Evolutionary conservation across 2,888 invertebrate species (phyloP), one percentile per base, ranked within the genome.

Genomic region (Ditula angustiorana): DNA sequence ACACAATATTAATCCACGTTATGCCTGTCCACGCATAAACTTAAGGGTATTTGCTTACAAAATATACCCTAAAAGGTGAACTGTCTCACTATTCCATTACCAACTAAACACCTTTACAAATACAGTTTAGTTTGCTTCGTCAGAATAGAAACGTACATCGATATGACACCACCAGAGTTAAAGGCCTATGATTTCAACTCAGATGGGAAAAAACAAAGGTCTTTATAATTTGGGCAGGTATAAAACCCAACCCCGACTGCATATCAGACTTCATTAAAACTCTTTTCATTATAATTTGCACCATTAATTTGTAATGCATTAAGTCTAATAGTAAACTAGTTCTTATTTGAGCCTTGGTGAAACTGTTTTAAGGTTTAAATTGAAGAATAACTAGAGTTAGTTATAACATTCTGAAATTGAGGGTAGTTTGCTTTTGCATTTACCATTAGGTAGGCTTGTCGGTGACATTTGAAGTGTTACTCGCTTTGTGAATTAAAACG

Each of bases 181-280:
- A 59, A 68, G 79, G 64, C 11, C 79, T 67, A 24, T 33, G 60
- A 52, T 67, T 57, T 47, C 24, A 69, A 66, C 61, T 19, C 13
- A 56, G 53, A 35, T 35, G 37, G 21, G n/a, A 28, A 35, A 28
- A 23, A 33, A 21, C 23, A 30, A 55, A 33, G 83, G 5, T 74
- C 79, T 69, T 41, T 2, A 11, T 64, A 68, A 30, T 67, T 37
- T 81, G 76, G 82, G 62, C 44, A 21, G 13, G 59, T 70, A 70
- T 61, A 65, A 64, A 67, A 61, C 67, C 68, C 67, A 74, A 80
- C 78, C 74, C 67, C 61, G 67, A 68, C 60, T 70, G 74, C 77
- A 80, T 81, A 82, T 80, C 78, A 70, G 68, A 78, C 83, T 85
- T 86, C 86, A 83, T 86, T 86, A 86, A 82, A 86, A 82, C 80